Evolutionary conservation across 2,797 vertebrate genomes (phyloP).

Genomic region (Megaceryle alcyon): DNA sequence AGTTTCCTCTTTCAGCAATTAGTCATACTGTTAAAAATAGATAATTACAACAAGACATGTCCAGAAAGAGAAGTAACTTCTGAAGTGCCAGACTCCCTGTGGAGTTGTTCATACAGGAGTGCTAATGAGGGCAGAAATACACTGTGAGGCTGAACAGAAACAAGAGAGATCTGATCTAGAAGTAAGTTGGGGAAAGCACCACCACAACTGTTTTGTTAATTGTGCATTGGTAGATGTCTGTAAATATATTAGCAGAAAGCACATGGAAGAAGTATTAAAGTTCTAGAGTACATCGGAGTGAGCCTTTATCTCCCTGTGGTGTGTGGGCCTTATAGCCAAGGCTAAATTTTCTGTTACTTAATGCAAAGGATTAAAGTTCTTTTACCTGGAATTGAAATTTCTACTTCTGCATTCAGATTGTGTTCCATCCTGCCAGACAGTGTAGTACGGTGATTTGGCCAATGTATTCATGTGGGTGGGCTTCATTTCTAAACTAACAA

Average conservation of each 20-base stretch:
- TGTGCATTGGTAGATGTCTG: neutral
- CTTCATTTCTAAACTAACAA: neutral
- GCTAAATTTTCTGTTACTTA: neutral
- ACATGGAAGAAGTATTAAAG: neutral
- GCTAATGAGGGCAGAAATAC: neutral
- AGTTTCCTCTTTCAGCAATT: neutral
- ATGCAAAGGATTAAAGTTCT: neutral
- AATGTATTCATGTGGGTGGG: rapidly evolving
- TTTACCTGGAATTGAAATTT: neutral
- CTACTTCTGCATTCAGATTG: rapidly evolving
- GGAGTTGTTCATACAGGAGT: neutral
- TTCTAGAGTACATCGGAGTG: neutral
- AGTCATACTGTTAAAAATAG: neutral
- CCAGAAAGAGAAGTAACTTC: neutral
- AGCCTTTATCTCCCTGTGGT: neutral
- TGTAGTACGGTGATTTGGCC: neutral
- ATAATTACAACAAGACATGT: neutral
- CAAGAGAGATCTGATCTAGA: neutral
- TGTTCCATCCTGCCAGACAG: neutral
- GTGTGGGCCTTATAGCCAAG: neutral
- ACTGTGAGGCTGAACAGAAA: neutral
- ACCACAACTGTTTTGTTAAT: neutral
- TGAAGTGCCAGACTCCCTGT: neutral
- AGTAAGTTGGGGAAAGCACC: neutral
- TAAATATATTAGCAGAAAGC: neutral